phyloP scores from a whole-genome alignment of 2,888 invertebrate genomes.

The Pristionchus arcanus region DNA sequence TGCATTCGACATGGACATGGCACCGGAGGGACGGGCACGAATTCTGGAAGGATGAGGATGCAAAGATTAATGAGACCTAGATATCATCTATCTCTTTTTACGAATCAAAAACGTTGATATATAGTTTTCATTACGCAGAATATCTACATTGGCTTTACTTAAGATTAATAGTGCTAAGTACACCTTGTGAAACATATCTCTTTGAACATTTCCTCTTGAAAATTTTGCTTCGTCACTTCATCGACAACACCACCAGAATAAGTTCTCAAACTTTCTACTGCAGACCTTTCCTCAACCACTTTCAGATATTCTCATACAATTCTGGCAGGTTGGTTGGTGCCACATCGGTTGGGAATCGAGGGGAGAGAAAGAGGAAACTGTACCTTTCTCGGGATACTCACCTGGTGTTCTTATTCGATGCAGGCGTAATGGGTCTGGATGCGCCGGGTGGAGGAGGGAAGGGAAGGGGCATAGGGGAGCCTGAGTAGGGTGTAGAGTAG shows the following conservation, averaged over 20 bases:
- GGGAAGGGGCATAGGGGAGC: conserved; percentile 67
- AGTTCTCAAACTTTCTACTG: neutral
- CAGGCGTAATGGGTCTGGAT: conserved; percentile 54
- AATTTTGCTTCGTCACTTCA: no score
- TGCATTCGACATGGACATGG: conserved; percentile 39
- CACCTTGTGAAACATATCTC: neutral
- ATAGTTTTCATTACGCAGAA: no score
- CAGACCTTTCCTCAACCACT: no score
- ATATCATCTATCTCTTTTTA: no score
- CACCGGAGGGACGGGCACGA: conserved; percentile 41
- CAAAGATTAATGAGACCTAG: no score
- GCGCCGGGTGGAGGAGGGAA: conserved; percentile 57
- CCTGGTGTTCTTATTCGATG: conserved; percentile 32
- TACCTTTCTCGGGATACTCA: neutral
- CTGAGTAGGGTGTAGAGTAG: conserved; percentile 74
- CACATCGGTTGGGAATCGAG: no score
- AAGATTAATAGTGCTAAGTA: neutral
- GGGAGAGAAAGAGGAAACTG: no score
- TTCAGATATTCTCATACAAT: no score
- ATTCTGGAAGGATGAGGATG: neutral
- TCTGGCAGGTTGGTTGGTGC: no score
- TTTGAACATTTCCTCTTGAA: neutral
- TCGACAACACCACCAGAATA: no score
- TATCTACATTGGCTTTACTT: no score
- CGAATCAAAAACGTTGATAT: no score